Percentiles rank a stretch among this genome's conserved stretches.
These are phyloP conservation scores for Atrichornis clamosus DNA, from an alignment of 2,113 vertebrate genomes.

Conservation along the genomic window DNA sequence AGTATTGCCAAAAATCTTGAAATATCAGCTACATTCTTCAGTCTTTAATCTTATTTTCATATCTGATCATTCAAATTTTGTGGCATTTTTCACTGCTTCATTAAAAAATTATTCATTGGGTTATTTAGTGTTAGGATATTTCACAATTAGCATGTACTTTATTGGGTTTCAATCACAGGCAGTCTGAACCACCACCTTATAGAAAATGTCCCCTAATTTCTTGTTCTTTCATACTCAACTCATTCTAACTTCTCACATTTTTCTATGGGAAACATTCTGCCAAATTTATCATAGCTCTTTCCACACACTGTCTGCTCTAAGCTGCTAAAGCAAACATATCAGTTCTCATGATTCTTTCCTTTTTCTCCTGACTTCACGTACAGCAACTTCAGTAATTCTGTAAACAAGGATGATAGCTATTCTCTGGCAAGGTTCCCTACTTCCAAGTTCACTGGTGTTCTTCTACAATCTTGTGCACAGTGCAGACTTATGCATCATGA, in stretches of 20 bases:
- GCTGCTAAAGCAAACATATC: not conserved
- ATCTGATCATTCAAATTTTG: not conserved
- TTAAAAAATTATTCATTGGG: not conserved
- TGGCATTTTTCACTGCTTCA: not conserved
- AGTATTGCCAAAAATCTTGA: not conserved
- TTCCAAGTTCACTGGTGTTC: not conserved
- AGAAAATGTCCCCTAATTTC: not conserved
- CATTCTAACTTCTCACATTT: not conserved
- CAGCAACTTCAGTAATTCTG: not conserved
- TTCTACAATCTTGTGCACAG: not conserved
- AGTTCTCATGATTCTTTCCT: not conserved
- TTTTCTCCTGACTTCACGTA: not conserved
- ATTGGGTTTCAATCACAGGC: not conserved
- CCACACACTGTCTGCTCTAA: not conserved
- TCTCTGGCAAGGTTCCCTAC: not conserved
- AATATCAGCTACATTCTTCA: not conserved
- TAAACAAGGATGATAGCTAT: not conserved
- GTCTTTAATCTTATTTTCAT: not conserved
- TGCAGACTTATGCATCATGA: too few species aligned
- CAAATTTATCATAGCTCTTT: not conserved
- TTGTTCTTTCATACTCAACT: not conserved
- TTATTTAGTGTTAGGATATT: not conserved
- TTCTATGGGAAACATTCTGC: not conserved
- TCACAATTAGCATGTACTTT: not conserved
- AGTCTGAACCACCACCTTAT: not conserved